A percentile compares a stretch with the other conserved stretches of the same genome.
Conservation (phyloP, 1,140 invertebrate species). For the Oncopeltus fasciatus region DNA sequence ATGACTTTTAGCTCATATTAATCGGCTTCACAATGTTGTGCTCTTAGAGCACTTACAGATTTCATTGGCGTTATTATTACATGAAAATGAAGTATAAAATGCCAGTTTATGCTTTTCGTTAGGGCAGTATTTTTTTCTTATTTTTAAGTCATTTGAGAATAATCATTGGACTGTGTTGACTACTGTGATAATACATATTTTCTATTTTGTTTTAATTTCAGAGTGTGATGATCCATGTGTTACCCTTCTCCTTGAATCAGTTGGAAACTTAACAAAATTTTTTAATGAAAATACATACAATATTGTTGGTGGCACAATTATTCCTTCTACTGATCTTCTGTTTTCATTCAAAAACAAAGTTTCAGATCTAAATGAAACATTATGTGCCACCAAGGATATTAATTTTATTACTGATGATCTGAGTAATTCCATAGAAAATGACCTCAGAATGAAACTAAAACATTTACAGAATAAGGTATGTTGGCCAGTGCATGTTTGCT, state of each 20-base stretch:
- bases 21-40: too few relatives aligned
- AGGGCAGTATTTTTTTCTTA: too few relatives aligned
- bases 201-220: too few relatives aligned
- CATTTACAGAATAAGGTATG: slow-evolving; percentile 24
- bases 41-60: too few relatives aligned
- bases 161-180: too few relatives aligned
- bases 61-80: too few relatives aligned
- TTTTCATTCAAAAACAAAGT: slow-evolving; percentile 10
- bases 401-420: slow-evolving; percentile 13
- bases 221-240: slow-evolving; percentile 86
- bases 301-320: slow-evolving; percentile 46
- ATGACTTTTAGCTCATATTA: too few relatives aligned
- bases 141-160: too few relatives aligned
- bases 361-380: not conserved
- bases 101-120: too few relatives aligned
- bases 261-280: slow-evolving; percentile 42
- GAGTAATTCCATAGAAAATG: slow-evolving; percentile 19
- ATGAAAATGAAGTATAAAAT: too few relatives aligned
- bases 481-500: not conserved
- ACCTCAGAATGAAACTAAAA: slow-evolving; percentile 24
- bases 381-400: slow-evolving; percentile 9
- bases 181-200: too few relatives aligned
- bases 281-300: slow-evolving; percentile 37
- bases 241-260: slow-evolving; percentile 58
- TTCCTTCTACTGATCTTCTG: slow-evolving; percentile 54